phyloP scores from a whole-genome alignment of 2,113 vertebrate species.

The Labeo catla region DNA sequence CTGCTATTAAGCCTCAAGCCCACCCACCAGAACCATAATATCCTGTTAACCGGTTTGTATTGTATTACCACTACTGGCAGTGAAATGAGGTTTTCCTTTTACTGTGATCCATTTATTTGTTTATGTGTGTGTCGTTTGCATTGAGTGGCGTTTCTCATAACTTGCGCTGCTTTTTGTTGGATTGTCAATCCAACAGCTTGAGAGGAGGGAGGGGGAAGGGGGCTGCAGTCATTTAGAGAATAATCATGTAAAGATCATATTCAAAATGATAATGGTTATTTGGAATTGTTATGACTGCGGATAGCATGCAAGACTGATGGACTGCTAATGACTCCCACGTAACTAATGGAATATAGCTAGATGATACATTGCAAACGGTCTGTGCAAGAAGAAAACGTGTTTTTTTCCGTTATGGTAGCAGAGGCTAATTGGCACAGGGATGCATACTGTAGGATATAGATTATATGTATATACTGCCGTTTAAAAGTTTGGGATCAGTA shows the following conservation, averaged over 20 bases:
- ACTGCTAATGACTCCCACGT: conserved; percentile 16
- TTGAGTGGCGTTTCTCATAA: conserved; percentile 25
- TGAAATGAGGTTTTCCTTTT: conserved; percentile 29
- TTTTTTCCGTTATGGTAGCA: neutral
- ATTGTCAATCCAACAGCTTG: conserved; percentile 33
- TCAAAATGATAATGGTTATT: conserved; percentile 37
- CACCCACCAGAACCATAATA: conserved; percentile 12
- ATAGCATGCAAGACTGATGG: conserved; percentile 21
- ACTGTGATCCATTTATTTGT: conserved; percentile 32
- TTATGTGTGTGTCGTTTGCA: conserved; percentile 12
- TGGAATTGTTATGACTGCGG: conserved; percentile 20
- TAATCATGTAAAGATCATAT: conserved; percentile 33
- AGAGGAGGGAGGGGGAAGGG: neutral
- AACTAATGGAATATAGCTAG: conserved; percentile 25
- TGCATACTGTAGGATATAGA: neutral
- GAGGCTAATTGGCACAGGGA: neutral
- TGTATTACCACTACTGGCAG: conserved; percentile 26
- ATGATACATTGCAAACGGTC: neutral
- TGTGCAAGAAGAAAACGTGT: neutral
- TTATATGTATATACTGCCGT: neutral
- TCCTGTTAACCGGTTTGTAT: conserved; percentile 19
- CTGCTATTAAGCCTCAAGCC: conserved; percentile 6
- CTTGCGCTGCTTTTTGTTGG: neutral
- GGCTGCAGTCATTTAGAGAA: conserved; percentile 1
- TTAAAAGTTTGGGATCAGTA: too few species aligned